Evolutionary conservation across 2,113 vertebrate species (phyloP).

Genomic region (Callithrix jacchus): DNA sequence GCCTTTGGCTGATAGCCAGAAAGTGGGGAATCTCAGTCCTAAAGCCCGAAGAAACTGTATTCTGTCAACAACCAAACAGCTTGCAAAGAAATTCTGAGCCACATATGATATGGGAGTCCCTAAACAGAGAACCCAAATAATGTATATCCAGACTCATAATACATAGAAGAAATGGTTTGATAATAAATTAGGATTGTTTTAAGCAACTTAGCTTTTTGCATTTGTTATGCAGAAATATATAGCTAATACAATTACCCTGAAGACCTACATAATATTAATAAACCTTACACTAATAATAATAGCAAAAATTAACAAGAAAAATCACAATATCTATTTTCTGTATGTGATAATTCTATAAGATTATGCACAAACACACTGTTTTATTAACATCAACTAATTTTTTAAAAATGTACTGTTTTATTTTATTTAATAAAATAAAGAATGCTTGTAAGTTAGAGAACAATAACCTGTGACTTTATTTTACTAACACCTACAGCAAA

Average conservation of each 20-base stretch:
- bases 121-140: accelerated
- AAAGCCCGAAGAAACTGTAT: neutral
- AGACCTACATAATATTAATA: neutral
- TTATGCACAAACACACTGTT: neutral
- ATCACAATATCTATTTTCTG: neutral
- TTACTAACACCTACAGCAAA: conserved; percentile 34
- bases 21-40: neutral
- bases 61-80: neutral
- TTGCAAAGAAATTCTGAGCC: neutral
- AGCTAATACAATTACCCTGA: neutral
- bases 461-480: conserved; percentile 53
- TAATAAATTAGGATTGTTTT: neutral
- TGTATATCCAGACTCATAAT: neutral
- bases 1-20: neutral
- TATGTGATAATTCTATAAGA: neutral
- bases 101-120: neutral
- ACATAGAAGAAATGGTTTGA: neutral
- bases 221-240: neutral
- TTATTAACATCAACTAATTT: neutral
- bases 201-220: neutral
- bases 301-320: neutral
- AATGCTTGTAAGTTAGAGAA: neutral
- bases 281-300: neutral
- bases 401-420: neutral
- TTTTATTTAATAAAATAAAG: neutral